Evolutionary conservation across 2,888 invertebrate species (phyloP), one percentile per base, ranked within the genome.

Genomic region (Dysmachus trigonus): DNA sequence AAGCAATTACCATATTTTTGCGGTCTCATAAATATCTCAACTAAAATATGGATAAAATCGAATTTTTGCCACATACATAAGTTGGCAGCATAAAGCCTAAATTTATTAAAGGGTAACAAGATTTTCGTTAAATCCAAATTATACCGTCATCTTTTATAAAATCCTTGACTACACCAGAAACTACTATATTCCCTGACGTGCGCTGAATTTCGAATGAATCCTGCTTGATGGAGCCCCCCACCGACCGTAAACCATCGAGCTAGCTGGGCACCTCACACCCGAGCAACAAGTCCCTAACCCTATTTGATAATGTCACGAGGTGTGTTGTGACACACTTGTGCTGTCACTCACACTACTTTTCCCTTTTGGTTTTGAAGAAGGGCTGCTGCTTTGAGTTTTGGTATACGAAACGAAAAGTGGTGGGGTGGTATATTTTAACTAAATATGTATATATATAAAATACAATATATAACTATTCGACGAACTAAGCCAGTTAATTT

Each of bases 41-140:
- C 8, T 41, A 41, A 10, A 41, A n/a, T n/a, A 41, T 13, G 4
- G 38, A n/a, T 15, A 10, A 62, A 62, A 62, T 62, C 62, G 62
- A 62, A n/a, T n/a, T 62, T 2, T n/a, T 27, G 47, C 30, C 10
- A n/a, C n/a, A n/a, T n/a, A n/a, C 62, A 62, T 77, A 27, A 77
- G 4, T 76, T n/a, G 22, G 30, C 30, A 77, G n/a, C 22, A 13
- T 13, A 5, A 76, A 77, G 27, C 51, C 81, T n/a, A 62, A 79
- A 81, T 53, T 53, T 62, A 81, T 81, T 53, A 81, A 33, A 53
- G 31, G 31, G n/a, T 53, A 51, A 81, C 53, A 62, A 81, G 22
- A 33, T 81, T 62, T 81, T 81, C 81, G 53, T 81, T 33, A 81
- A 81, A 81, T 53, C 62, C n/a, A 81, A 81, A 81, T 81, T 81